These are phyloP conservation scores for Anolis sagrei DNA, from an alignment of 2,113 vertebrate species.

Conservation along the genomic window DNA sequence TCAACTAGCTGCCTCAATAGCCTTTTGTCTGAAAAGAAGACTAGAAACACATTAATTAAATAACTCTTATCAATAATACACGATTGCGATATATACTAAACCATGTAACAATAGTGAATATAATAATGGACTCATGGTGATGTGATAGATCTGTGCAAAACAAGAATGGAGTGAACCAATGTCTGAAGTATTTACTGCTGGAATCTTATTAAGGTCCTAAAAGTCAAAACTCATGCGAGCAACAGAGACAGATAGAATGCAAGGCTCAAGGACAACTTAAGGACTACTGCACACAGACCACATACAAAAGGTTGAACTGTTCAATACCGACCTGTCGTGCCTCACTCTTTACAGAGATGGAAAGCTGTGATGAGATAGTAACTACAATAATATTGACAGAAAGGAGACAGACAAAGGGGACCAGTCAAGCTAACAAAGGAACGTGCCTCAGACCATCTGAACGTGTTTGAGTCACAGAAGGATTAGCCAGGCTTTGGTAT, in stretches of 20 bases:
- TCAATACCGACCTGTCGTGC: not conserved
- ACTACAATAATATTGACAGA: conserved; percentile 15
- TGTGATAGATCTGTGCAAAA: not conserved
- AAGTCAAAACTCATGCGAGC: not conserved
- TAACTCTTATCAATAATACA: not conserved
- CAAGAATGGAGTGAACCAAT: not conserved
- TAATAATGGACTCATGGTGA: not conserved
- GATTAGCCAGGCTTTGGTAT: not conserved
- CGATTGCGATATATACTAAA: not conserved
- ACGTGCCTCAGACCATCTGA: not conserved
- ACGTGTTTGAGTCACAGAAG: not conserved
- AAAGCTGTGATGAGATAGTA: not conserved
- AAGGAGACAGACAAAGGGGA: not conserved
- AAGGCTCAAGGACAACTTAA: conserved; percentile 6
- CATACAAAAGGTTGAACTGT: not conserved
- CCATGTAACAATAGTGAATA: not conserved
- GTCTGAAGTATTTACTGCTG: not conserved
- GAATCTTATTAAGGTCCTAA: not conserved
- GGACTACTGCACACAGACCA: not conserved
- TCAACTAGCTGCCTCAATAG: not conserved
- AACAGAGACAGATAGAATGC: not conserved
- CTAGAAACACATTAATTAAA: not conserved
- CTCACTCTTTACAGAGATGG: not conserved
- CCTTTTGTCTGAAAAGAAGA: not conserved
- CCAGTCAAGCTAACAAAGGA: conserved; percentile 1